Base-by-base conservation (phyloP, 2,888 invertebrate species). In the Odontocerum albicorne region DNA sequence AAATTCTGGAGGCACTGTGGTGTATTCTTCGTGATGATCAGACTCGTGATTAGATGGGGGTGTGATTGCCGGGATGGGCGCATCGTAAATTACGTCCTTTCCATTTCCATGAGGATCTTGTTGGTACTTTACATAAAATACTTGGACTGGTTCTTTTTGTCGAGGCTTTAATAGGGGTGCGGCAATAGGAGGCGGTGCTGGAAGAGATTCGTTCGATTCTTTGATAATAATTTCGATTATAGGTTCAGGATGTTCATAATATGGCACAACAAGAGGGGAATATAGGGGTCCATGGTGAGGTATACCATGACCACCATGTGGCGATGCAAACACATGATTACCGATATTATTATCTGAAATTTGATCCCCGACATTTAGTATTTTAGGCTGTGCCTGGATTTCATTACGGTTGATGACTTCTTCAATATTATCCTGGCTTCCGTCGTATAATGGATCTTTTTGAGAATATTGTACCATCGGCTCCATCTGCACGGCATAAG, bases 181-280 rank as follows among this genome's bases (percentile, higher is more conserved):
- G 3, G 72, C 70, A 1, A 76, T 72, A 1, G 73, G 73, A 1
- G n/a, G n/a, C 83, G 82, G 80, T 2, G 87, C 81, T 1, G 91
- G 87, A 2, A 91, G 68, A 0, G 88, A 82, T 65, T 91, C 89
- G 67, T 93, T 93, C 0, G 92, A 91, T 70, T 93, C 92, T 66
- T 91, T 92, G 46, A 93, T 92, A 58, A 93, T 93, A 62, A 93
- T 93, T 73, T 93, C 93, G 64, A 93, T 93, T 15, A 93, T 93
- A 3, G 92, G 92, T 67, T 92, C 92, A 0, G 92, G 92, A 46
- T 90, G 88, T 67, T 88, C 87, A 61, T 86, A 79, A 64, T 84
- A 85, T 44, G 82, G 80, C 1, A 72, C 81, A 65, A 62, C 73
- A 43, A 72, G 72, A 16, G 68, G 69, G 36, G 75, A 74, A 55